Evolutionary conservation across 2,113 vertebrate species (phyloP), one percentile per base, ranked within the genome.

Genomic region (Ciconia stormi): DNA sequence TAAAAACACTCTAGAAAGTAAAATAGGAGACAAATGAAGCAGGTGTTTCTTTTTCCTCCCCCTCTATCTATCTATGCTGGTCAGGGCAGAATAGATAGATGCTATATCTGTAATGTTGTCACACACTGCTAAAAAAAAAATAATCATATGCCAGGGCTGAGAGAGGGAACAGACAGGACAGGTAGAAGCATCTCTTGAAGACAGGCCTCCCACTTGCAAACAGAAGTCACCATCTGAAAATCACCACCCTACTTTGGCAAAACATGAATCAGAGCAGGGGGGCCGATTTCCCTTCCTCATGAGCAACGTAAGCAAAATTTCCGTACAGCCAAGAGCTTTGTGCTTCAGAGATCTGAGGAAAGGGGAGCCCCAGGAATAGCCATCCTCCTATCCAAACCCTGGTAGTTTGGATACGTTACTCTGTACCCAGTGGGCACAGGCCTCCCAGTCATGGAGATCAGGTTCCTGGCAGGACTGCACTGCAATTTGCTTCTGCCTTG

Each of bases 351-450:
- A 67, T 6, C 19, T 3, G 36, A 67, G 72, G 23, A 42, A 62
- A 50, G 59, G 50, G 19, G 55, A 62, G 47, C 61, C 61, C 12
- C 66, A 47, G 61, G 20, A 63, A 32, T 2, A 44, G 49, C 47
- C 36, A 11, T 25, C 53, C 30, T 47, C 10, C 3, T 42, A 29
- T 17, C 59, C 72, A 47, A 17, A 27, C 38, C 25, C 47, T 0
- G 2, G 26, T 3, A 3, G 22, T 12, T 27, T 42, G 87, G 74
- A 20, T 14, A 6, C 2, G 0, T 63, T 40, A 4, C 36, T 44
- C 42, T 4, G 11, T n/a, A 50, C 69, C 36, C 49, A 16, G 69
- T 1, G 10, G 47, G 66, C 61, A 77, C 32, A 14, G 26, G 2
- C 13, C 29, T 29, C 52, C 34, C 44, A 30, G 49, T 16, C 16